Evolutionary conservation across 2,113 vertebrate genomes (phyloP).

Genomic region (Tragulus kanchil): DNA sequence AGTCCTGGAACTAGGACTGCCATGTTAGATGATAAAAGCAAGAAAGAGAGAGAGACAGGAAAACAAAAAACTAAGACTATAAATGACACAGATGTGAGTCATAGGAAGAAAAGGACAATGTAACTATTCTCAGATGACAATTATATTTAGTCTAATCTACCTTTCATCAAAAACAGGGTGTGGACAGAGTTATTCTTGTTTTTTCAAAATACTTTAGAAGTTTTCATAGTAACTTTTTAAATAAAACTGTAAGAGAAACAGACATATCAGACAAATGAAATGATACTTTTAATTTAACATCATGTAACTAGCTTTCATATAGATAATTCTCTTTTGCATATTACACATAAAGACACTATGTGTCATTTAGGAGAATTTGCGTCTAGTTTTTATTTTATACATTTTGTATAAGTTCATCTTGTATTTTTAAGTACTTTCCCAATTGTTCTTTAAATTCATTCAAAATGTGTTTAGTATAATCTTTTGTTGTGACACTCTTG

Average conservation of each 20-base stretch:
- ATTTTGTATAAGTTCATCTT: not conserved
- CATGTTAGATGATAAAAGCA: constrained; percentile 4
- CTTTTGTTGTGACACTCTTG: constrained; percentile 47
- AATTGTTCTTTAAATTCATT: constrained; percentile 51
- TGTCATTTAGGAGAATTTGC: not conserved
- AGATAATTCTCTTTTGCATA: not conserved
- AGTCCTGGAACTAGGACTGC: not conserved
- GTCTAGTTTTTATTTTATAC: not conserved
- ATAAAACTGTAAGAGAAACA: constrained; percentile 11
- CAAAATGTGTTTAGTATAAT: not conserved
- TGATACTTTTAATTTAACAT: constrained; percentile 7
- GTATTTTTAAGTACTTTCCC: constrained; percentile 10
- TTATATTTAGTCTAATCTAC: constrained; percentile 57
- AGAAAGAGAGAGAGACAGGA: not conserved
- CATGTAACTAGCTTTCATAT: not conserved
- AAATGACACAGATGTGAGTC: constrained; percentile 53
- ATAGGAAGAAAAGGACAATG: not conserved
- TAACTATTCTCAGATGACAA: not conserved
- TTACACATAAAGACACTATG: not conserved
- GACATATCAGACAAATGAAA: not conserved
- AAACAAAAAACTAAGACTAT: not conserved
- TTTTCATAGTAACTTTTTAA: constrained; percentile 20
- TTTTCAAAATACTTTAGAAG: constrained; percentile 41
- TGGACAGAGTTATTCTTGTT: not conserved
- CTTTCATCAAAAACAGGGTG: not conserved